phyloP scores from a whole-genome alignment of 2,113 vertebrate genomes.

The Leptobrachium ailaonicum region DNA sequence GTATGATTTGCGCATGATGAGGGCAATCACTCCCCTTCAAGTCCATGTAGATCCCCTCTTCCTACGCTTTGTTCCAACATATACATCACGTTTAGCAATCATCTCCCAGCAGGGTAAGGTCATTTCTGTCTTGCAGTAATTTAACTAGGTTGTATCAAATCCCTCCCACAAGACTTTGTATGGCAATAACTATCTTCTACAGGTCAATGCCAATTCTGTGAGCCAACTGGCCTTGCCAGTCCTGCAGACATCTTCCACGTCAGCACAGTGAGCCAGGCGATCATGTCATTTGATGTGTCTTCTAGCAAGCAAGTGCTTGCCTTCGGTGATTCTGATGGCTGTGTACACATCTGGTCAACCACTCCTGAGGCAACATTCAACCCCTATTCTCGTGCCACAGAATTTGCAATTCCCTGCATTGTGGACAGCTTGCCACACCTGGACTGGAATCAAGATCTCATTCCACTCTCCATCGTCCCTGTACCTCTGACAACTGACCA shows the following conservation, averaged over 20 bases:
- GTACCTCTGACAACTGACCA: constrained; percentile 85
- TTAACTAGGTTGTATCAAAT: no score
- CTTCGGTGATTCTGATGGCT: constrained; percentile 93
- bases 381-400: constrained; percentile 90
- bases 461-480: constrained; percentile 91
- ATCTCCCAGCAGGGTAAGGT: constrained; percentile 90
- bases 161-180: no score
- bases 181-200: neutral
- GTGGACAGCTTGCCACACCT: constrained; percentile 91
- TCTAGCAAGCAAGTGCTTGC: constrained; percentile 93
- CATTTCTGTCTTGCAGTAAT: neutral
- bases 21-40: constrained; percentile 92
- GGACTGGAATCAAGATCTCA: constrained; percentile 94
- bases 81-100: constrained; percentile 93
- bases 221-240: constrained; percentile 92
- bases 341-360: constrained; percentile 93
- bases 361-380: constrained; percentile 89
- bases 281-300: constrained; percentile 95
- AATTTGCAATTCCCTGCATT: constrained; percentile 89
- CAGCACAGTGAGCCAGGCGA: constrained; percentile 90
- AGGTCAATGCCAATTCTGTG: constrained; percentile 98
- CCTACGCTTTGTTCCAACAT: constrained; percentile 94
- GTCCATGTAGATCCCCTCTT: constrained; percentile 96
- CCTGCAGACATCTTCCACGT: constrained; percentile 93
- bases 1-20: constrained; percentile 95